A percentile compares a stretch with the other conserved stretches of the same genome.
These are phyloP conservation scores for Bugulina stolonifera DNA, from an alignment of 2,888 invertebrate species.

Conservation along the genomic window DNA sequence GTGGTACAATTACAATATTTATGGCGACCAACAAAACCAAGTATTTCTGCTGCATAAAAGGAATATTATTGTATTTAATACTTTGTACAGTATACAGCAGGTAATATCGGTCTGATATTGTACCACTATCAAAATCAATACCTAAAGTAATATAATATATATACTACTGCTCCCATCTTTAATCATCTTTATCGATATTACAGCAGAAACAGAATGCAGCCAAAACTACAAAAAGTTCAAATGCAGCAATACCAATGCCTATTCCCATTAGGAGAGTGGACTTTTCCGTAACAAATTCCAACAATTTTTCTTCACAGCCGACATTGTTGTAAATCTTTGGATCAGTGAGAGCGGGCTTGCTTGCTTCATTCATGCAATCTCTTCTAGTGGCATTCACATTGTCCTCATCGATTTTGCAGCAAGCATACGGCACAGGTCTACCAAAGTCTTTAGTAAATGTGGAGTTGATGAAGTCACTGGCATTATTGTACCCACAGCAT, in stretches of 20 bases:
- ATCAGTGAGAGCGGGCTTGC: not conserved
- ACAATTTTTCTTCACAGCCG: not conserved
- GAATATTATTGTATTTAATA: too few species aligned
- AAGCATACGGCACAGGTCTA: not conserved
- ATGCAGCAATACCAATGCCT: constrained; percentile 21
- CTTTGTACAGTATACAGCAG: too few species aligned
- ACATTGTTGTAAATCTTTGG: not conserved
- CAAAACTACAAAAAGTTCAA: not conserved
- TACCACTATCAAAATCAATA: too few species aligned
- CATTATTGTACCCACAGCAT: not conserved
- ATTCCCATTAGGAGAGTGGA: not conserved
- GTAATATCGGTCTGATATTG: too few species aligned
- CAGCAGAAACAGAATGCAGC: constrained; percentile 6
- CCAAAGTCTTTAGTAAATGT: not conserved
- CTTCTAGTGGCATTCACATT: not conserved
- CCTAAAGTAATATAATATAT: too few species aligned
- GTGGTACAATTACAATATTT: too few species aligned
- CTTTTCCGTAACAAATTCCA: not conserved
- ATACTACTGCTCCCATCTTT: not conserved
- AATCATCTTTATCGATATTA: constrained; percentile 6
- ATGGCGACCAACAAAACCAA: too few species aligned
- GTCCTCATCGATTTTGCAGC: not conserved
- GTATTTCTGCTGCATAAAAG: too few species aligned
- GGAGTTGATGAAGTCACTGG: not conserved
- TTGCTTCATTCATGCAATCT: not conserved